Percentiles rank a stretch among this genome's conserved stretches.
phyloP scores from a whole-genome alignment of 2,797 vertebrate species.

The Acropternis orthonyx region DNA sequence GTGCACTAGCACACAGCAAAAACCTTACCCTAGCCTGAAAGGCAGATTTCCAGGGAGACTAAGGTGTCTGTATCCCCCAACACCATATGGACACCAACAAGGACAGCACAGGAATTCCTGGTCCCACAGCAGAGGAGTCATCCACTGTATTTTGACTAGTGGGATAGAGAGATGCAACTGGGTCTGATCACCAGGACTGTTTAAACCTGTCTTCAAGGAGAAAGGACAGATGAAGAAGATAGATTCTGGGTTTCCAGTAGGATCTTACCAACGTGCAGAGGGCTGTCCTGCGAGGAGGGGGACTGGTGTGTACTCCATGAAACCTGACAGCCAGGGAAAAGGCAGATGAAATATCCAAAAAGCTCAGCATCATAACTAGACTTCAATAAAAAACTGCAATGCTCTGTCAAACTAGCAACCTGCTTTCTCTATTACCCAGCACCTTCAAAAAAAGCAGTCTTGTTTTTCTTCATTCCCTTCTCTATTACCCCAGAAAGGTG shows the following conservation, averaged over 20 bases:
- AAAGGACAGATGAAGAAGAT: not conserved
- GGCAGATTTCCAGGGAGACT: not conserved
- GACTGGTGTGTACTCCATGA: slow-evolving; percentile 89
- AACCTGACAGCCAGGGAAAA: slow-evolving; percentile 73
- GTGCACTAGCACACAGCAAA: not conserved
- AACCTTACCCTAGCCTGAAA: not conserved
- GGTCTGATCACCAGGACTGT: not conserved
- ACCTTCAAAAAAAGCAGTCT: not conserved
- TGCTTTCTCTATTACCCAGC: not conserved
- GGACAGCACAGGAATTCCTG: not conserved
- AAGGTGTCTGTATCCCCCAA: not conserved
- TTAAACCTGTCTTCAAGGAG: not conserved
- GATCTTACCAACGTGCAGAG: slow-evolving; percentile 67
- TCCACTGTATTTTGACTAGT: not conserved
- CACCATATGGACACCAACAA: not conserved
- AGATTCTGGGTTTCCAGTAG: not conserved
- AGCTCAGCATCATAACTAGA: not conserved
- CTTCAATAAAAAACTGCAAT: not conserved
- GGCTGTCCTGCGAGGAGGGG: slow-evolving; percentile 57
- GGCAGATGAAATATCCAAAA: not conserved
- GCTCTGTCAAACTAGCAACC: not conserved
- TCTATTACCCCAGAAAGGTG: not conserved
- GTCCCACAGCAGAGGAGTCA: not conserved
- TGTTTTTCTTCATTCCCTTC: not conserved
- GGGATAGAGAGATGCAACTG: not conserved